These are phyloP conservation scores for Hydraecia micacea DNA, from an alignment of 2,888 invertebrate genomes.

Conservation along the genomic window DNA sequence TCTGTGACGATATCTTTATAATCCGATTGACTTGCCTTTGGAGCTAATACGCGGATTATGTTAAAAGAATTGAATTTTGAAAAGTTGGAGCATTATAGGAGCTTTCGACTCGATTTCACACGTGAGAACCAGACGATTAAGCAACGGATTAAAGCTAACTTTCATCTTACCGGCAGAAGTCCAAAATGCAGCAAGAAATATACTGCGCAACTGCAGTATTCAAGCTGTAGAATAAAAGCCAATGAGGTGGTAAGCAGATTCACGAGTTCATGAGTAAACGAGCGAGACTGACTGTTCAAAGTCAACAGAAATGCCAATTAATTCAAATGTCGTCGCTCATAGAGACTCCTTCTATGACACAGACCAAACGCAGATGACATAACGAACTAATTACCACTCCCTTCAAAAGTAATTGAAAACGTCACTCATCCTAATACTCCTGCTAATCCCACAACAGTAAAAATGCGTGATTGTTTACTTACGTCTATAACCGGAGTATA, in stretches of 20 bases:
- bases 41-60: conserved; percentile 45
- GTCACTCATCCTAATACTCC: conserved; percentile 7
- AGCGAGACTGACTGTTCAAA: background rate
- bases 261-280: background rate
- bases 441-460: conserved; percentile 37
- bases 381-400: background rate
- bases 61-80: conserved; percentile 45
- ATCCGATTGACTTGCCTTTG: conserved; percentile 40
- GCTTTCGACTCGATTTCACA: conserved; percentile 38
- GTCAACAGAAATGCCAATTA: background rate
- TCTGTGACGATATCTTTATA: conserved; percentile 56
- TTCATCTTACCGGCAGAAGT: conserved; percentile 32
- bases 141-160: conserved; percentile 30
- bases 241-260: background rate
- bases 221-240: background rate
- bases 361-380: background rate
- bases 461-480: conserved; percentile 45
- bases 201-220: background rate
- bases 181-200: background rate
- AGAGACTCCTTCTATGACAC: too few species aligned
- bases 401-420: conserved; percentile 17
- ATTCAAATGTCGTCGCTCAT: background rate
- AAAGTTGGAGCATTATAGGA: conserved; percentile 3
- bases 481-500: conserved; percentile 43
- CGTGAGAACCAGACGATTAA: conserved; percentile 28